Evolutionary conservation across 2,797 vertebrate genomes (phyloP).

Genomic region (Rhinichthys osculus): DNA sequence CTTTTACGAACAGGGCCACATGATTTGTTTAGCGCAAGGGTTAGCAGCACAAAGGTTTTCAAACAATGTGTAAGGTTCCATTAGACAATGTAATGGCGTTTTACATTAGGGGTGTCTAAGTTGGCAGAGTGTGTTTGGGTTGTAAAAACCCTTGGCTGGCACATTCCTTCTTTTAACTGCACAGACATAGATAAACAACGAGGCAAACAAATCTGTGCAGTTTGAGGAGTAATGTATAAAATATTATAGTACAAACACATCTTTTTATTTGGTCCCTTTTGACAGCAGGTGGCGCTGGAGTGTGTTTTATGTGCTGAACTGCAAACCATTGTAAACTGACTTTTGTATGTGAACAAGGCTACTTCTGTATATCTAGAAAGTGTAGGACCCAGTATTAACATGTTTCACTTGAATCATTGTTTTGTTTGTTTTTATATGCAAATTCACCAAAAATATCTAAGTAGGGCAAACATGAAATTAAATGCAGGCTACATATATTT

Average conservation of each 20-base stretch:
- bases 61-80: too few species aligned
- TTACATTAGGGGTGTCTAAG: neutral
- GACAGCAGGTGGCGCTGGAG: constrained; percentile 22
- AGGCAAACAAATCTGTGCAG: neutral
- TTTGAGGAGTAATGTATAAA: neutral
- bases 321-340: neutral
- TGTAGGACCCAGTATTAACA: neutral
- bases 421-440: neutral
- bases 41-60: too few species aligned
- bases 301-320: neutral
- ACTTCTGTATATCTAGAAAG: neutral
- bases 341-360: neutral
- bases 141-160: neutral
- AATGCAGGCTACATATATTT: neutral
- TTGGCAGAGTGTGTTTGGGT: neutral
- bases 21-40: too few species aligned
- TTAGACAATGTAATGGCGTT: neutral
- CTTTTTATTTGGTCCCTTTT: neutral
- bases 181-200: neutral
- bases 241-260: neutral
- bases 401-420: neutral
- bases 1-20: too few species aligned
- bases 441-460: neutral
- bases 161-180: neutral
- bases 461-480: neutral